These are phyloP conservation scores for Ellobius talpinus DNA, from an alignment of 2,113 vertebrate species.

Conservation along the genomic window DNA sequence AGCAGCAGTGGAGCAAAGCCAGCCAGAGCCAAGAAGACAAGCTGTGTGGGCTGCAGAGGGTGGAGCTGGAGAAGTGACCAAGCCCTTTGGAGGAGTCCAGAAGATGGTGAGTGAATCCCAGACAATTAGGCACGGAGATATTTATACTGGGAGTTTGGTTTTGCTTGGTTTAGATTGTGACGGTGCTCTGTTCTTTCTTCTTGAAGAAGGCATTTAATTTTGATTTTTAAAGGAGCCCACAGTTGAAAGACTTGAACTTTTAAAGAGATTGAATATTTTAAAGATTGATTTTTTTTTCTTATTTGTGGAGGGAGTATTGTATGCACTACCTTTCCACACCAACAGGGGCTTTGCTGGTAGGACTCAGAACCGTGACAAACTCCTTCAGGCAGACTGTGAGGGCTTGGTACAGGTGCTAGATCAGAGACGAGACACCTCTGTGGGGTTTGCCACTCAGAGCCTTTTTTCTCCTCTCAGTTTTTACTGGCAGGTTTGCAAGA, in stretches of 20 bases:
- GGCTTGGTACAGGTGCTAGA: background rate
- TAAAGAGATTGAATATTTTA: background rate
- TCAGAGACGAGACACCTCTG: background rate
- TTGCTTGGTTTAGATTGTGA: background rate
- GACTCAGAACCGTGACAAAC: background rate
- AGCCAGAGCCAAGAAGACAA: background rate
- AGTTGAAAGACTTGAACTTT: background rate
- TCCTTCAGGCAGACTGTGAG: background rate
- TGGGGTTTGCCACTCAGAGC: background rate
- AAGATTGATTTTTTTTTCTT: background rate
- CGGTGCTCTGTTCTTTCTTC: background rate
- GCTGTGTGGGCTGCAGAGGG: background rate
- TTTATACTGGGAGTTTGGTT: background rate
- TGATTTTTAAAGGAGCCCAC: background rate
- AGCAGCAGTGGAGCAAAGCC: background rate
- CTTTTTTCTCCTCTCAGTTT: constrained; percentile 4
- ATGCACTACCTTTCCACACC: background rate
- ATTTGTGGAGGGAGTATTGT: background rate
- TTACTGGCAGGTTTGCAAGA: background rate
- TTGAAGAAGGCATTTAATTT: background rate
- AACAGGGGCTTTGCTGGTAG: constrained; percentile 49
- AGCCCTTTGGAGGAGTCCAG: background rate
- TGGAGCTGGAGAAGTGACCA: background rate
- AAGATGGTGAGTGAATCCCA: background rate
- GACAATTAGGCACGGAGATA: background rate